These are phyloP conservation scores for Piaya cayana DNA, from an alignment of 2,113 vertebrate species.

Conservation along the genomic window DNA sequence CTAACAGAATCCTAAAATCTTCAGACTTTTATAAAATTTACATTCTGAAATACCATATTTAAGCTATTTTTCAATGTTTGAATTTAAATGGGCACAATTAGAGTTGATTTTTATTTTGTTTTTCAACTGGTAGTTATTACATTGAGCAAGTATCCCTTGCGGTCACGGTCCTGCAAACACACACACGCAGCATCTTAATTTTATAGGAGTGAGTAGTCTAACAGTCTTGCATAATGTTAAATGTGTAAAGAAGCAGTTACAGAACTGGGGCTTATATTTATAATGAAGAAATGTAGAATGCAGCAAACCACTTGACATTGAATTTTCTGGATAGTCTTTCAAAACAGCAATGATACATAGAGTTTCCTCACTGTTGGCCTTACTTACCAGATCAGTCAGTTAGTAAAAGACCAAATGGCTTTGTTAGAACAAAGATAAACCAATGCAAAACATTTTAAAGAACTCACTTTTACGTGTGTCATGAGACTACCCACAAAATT, in stretches of 20 bases:
- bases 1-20: conserved; percentile 35
- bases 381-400: neutral
- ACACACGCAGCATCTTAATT: conserved; percentile 27
- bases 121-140: conserved; percentile 49
- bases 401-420: neutral
- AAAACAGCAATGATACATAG: neutral
- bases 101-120: conserved; percentile 61
- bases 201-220: neutral
- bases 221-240: neutral
- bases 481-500: neutral
- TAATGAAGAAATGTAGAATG: neutral
- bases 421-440: neutral
- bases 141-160: conserved; percentile 7
- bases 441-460: neutral
- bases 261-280: neutral
- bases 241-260: conserved; percentile 5
- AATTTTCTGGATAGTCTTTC: neutral
- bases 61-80: conserved; percentile 53
- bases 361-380: neutral
- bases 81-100: conserved; percentile 57
- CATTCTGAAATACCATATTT: conserved; percentile 58
- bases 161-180: conserved; percentile 23
- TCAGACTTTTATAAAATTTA: conserved; percentile 9
- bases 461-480: neutral
- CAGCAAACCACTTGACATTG: neutral